Base-by-base conservation (phyloP, 30 jellyfish, hydroid and myxozoan species). In the Aurelia sp. region DNA sequence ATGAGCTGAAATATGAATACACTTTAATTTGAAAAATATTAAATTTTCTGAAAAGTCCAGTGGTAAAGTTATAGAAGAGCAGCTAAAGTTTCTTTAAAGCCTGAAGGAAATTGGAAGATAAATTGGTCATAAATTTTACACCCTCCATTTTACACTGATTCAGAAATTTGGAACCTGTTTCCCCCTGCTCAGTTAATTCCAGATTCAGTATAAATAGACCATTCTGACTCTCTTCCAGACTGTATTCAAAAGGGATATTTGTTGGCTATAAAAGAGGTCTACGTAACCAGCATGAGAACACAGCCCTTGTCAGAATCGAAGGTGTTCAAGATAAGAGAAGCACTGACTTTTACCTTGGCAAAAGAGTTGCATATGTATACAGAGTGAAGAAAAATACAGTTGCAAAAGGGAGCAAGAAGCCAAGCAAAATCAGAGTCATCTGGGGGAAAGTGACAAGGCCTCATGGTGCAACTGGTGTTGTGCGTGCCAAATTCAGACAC, bases 391-490 rank as follows among this genome's bases (percentile, higher is more conserved):
- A 89, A 64, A 90, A 85, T 61, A 74, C 97, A 5, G 95, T 88
- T 68, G 87, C 97, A 31, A 90, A 90, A 64, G 99, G 97, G 5
- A 85, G 50, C 40, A 90, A 82, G 61, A 89, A 89, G 67, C 79
- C 96, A 35, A 86, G 97, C 90, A 95, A 84, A 73, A 82, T 86
- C 38, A 86, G 98, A 66, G 97, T 86, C 55, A 90, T 95, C 75
- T 90, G 98, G 98, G 99, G 99, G 27, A 95, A 95, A 81, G 99
- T 95, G 8, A 95, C 97, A n/a, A 88, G 98, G 40, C 98, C 98
- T 8, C 98, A 95, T 90, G 99, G 99, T 50, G 82, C 86, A 67
- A 61, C 88, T 50, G 99, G 99, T 15, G 94, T 85, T 19, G 98
- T 95, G 18, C 79, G 99, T 11, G 98, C 99, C 33, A 85, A 90